Conservation (phyloP, 53 echinoderm and acorn worm genomes). For the Holothuria scabra region DNA sequence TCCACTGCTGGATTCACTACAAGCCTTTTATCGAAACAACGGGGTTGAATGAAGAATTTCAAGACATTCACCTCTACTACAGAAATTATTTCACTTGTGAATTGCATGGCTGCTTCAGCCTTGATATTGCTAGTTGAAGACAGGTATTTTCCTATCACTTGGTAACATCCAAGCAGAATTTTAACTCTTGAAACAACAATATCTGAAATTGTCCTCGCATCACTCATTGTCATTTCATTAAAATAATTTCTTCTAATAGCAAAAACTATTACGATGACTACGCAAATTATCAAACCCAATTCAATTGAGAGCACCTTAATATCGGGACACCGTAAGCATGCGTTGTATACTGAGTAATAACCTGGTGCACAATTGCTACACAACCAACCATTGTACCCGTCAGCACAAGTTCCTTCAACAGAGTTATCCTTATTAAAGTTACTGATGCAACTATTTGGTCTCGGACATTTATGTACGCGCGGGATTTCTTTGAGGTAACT, state of each 20-base stretch:
- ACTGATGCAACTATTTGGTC: not conserved
- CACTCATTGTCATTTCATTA: too few relatives aligned
- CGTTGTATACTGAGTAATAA: not conserved
- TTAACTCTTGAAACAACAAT: not conserved
- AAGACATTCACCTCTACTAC: not conserved
- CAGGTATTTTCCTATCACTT: not conserved
- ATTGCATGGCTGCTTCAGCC: not conserved
- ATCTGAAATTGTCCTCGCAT: not conserved
- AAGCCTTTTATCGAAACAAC: not conserved
- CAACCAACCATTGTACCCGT: not conserved
- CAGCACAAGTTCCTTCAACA: not conserved
- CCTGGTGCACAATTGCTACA: not conserved
- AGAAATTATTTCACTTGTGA: not conserved
- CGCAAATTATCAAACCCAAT: too few relatives aligned
- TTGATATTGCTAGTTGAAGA: not conserved
- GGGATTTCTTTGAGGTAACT: not conserved
- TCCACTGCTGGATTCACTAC: not conserved
- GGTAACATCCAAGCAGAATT: slow-evolving; percentile 16
- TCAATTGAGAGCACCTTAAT: not conserved
- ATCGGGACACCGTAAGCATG: not conserved
- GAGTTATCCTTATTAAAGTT: not conserved
- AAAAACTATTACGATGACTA: too few relatives aligned
- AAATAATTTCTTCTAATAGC: too few relatives aligned
- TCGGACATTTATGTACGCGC: not conserved
- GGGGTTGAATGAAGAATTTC: not conserved